phyloP scores from a whole-genome alignment of 2,888 invertebrate genomes.

The Euspilapteryx auroguttella region DNA sequence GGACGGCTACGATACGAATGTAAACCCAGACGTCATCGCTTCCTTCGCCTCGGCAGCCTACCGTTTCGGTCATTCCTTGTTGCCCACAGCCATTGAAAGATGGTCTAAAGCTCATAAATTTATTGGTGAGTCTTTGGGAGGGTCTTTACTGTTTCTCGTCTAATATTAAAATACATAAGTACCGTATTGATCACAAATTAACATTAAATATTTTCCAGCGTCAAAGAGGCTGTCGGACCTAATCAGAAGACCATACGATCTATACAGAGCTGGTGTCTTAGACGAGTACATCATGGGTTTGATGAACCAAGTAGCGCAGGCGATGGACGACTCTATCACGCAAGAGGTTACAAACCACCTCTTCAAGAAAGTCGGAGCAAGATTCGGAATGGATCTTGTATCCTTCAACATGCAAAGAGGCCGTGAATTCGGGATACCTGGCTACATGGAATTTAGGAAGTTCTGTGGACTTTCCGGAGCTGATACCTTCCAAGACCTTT shows the following conservation, averaged over 20 bases:
- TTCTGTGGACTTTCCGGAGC: conserved; percentile 85
- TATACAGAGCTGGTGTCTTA: conserved; percentile 86
- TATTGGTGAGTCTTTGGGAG: conserved; percentile 78
- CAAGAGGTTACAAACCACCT: conserved; percentile 89
- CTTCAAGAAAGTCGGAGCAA: conserved; percentile 78
- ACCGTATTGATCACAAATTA: too few species aligned
- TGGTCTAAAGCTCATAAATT: conserved; percentile 96
- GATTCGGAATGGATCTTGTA: conserved; percentile 87
- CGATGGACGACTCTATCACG: conserved; percentile 93
- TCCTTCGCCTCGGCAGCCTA: conserved; percentile 92
- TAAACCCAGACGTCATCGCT: conserved; percentile 87
- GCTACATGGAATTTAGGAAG: conserved; percentile 91
- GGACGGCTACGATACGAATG: conserved; percentile 80
- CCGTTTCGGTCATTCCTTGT: conserved; percentile 86
- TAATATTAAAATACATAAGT: too few species aligned
- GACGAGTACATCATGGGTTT: conserved; percentile 93
- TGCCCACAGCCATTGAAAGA: conserved; percentile 88
- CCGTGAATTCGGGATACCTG: conserved; percentile 87
- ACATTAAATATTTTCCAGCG: conserved; percentile 66
- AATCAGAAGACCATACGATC: conserved; percentile 85
- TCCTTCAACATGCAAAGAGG: conserved; percentile 94
- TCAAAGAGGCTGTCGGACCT: conserved; percentile 87
- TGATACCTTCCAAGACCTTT: conserved; percentile 76
- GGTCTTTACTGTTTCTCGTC: too few species aligned
- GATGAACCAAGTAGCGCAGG: conserved; percentile 92